Evolutionary conservation across 2,113 vertebrate species (phyloP).

Genomic region (Mixornis gularis): DNA sequence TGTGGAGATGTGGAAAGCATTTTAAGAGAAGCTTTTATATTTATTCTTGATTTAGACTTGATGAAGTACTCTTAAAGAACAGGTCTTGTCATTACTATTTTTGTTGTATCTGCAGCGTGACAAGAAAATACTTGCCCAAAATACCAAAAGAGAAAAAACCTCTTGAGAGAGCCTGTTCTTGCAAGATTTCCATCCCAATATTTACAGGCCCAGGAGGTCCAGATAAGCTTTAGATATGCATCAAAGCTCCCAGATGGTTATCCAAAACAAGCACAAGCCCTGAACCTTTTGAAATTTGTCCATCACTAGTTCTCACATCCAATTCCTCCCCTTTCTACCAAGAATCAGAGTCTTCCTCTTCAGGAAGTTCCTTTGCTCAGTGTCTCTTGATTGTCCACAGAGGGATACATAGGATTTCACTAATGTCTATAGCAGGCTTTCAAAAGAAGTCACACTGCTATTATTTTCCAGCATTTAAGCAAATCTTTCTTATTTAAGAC

Average conservation of each 20-base stretch:
- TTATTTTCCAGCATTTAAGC: not conserved
- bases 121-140: constrained; percentile 41
- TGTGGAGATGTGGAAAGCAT: not conserved
- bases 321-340: not conserved
- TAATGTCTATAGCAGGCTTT: constrained; percentile 26
- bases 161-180: constrained; percentile 16
- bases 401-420: not conserved
- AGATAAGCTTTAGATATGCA: constrained; percentile 23
- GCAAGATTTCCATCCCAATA: constrained; percentile 19
- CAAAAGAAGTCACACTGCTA: not conserved
- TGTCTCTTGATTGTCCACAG: not conserved
- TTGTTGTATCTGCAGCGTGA: constrained; percentile 3
- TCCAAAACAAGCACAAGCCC: constrained; percentile 6
- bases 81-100: constrained; percentile 34
- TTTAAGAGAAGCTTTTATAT: constrained; percentile 11
- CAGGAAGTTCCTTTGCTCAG: constrained; percentile 4
- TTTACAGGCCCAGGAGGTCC: constrained; percentile 31
- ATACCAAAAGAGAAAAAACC: not conserved
- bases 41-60: constrained; percentile 14
- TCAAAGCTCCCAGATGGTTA: constrained; percentile 6
- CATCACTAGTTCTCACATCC: constrained; percentile 21
- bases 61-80: constrained; percentile 29
- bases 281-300: constrained; percentile 39
- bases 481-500: not conserved
- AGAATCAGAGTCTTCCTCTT: not conserved